These are phyloP conservation scores for Pantherophis vulpinus DNA, from an alignment of 2,797 vertebrate species.

Conservation along the genomic window DNA sequence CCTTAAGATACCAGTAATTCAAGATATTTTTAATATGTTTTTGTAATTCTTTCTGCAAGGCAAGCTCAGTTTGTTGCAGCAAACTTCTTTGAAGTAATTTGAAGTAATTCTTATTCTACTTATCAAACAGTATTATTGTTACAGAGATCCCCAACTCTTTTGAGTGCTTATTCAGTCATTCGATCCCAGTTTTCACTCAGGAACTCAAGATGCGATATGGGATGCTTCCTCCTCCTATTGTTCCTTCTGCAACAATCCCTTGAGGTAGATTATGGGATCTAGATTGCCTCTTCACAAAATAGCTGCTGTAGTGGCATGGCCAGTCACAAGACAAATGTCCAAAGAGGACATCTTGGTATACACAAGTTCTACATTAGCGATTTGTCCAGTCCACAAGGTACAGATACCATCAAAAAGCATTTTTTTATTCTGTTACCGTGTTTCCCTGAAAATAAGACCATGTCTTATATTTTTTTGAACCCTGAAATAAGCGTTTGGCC, in stretches of 20 bases:
- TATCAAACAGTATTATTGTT: background rate
- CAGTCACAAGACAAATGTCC: background rate
- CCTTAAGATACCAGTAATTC: background rate
- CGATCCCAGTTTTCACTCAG: background rate
- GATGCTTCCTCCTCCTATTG: background rate
- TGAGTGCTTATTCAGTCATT: background rate
- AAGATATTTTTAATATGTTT: background rate
- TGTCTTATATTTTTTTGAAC: no score
- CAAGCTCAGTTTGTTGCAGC: background rate
- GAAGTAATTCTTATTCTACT: background rate
- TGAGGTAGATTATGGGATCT: background rate
- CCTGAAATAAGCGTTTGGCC: no score
- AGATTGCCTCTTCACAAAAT: background rate
- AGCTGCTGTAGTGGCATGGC: background rate
- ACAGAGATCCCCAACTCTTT: background rate
- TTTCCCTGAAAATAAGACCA: no score
- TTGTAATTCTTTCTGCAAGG: background rate
- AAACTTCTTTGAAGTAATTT: background rate
- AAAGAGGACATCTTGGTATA: background rate
- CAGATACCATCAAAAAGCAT: background rate
- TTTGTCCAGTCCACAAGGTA: background rate
- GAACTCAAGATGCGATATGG: background rate
- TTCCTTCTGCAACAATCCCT: background rate
- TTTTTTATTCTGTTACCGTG: background rate
- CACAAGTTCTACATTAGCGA: background rate